phyloP scores from a whole-genome alignment of 2,113 vertebrate genomes.

The Aegithalos caudatus region DNA sequence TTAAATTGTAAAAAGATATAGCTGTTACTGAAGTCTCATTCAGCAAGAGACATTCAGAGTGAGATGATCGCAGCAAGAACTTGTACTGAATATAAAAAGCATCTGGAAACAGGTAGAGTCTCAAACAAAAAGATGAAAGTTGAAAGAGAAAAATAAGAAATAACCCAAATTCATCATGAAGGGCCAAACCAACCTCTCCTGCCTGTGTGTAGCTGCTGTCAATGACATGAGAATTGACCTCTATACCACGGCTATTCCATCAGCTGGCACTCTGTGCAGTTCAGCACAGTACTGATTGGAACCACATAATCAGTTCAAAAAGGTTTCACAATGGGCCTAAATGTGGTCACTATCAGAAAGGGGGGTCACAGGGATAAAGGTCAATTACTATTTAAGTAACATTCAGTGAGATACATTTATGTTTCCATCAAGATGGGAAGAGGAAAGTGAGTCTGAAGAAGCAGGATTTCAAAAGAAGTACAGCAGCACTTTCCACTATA shows the following conservation, averaged over 20 bases:
- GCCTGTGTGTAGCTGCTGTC: neutral
- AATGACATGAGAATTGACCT: neutral
- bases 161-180: neutral
- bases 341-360: neutral
- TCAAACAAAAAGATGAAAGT: neutral
- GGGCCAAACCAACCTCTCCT: neutral
- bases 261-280: neutral
- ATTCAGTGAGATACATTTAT: neutral
- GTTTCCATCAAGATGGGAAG: neutral
- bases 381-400: neutral
- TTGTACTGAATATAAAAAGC: constrained; percentile 24
- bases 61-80: neutral
- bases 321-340: neutral
- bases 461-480: neutral
- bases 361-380: neutral
- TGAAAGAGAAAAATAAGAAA: neutral
- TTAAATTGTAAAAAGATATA: neutral
- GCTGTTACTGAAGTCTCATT: neutral
- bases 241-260: neutral
- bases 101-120: neutral
- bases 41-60: neutral
- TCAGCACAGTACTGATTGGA: neutral
- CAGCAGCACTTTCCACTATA: neutral
- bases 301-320: neutral
- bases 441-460: neutral